These are phyloP conservation scores for Halocynthia aurantium DNA, from an alignment of 23 tunicate species.

Conservation along the genomic window DNA sequence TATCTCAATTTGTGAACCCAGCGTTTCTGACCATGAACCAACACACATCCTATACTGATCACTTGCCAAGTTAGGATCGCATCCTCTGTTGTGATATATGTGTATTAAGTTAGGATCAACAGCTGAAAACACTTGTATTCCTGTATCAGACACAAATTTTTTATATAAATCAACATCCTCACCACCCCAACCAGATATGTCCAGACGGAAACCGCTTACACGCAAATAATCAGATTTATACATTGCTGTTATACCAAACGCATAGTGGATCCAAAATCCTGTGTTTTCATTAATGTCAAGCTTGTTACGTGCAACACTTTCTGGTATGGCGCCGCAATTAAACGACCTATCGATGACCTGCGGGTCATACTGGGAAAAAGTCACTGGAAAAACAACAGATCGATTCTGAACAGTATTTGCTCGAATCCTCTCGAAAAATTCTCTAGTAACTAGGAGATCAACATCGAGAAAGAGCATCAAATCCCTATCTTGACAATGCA, in stretches of 20 bases:
- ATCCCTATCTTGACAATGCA: constrained; percentile 1
- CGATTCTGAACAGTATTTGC: not conserved
- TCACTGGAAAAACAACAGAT: constrained; percentile 14
- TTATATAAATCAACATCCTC: constrained; percentile 22
- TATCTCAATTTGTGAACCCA: constrained; percentile 12
- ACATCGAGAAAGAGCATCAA: constrained; percentile 19
- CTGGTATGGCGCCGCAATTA: not conserved
- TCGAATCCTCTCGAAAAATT: not conserved
- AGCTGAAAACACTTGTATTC: constrained; percentile 1
- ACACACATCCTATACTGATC: constrained; percentile 26
- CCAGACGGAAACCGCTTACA: constrained; percentile 7
- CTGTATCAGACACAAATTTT: constrained; percentile 12
- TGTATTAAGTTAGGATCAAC: constrained; percentile 27
- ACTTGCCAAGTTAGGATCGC: not conserved
- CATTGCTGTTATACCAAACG: constrained; percentile 26
- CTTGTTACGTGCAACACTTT: not conserved
- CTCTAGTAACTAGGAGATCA: constrained; percentile 3
- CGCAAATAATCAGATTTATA: constrained; percentile 17
- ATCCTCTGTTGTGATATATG: constrained; percentile 12
- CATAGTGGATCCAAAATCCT: constrained; percentile 25
- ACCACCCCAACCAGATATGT: constrained; percentile 27
- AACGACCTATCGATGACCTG: not conserved
- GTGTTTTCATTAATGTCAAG: not conserved
- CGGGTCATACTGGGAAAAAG: constrained; percentile 8
- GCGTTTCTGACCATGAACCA: constrained; percentile 19